A percentile compares a stretch with the other conserved stretches of the same genome.
These are phyloP conservation scores for Zapus hudsonius DNA, from an alignment of 2,113 vertebrate species.

Conservation along the genomic window DNA sequence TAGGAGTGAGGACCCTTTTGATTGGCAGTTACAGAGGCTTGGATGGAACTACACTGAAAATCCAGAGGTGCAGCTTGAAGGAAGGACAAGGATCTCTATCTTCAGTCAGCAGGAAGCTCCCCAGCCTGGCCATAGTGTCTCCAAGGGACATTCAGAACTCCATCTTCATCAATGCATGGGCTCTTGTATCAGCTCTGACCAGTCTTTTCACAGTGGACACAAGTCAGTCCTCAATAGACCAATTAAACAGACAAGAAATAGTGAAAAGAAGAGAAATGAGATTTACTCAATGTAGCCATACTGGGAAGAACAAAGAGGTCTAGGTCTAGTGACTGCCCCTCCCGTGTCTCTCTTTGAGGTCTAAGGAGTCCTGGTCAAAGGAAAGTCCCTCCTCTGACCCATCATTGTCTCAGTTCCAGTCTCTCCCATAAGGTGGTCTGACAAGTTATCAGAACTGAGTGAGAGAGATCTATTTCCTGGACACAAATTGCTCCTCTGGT, in stretches of 20 bases:
- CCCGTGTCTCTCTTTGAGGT: background rate
- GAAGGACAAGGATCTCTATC: background rate
- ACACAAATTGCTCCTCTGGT: background rate
- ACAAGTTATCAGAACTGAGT: background rate
- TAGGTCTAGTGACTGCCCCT: background rate
- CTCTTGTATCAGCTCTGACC: background rate
- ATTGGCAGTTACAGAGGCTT: background rate
- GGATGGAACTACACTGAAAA: background rate
- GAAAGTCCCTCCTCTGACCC: background rate
- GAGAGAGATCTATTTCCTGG: background rate
- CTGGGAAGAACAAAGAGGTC: background rate
- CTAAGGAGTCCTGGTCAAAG: background rate
- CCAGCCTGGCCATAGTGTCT: background rate
- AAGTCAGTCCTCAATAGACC: background rate
- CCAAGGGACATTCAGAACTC: background rate
- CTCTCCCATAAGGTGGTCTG: background rate
- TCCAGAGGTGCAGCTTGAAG: background rate
- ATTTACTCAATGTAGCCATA: background rate
- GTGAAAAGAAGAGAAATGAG: background rate
- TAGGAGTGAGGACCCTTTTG: background rate
- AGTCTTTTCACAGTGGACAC: background rate
- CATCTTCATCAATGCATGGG: background rate
- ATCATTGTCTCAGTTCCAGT: background rate
- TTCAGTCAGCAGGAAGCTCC: background rate
- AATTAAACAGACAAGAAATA: background rate